Evolutionary conservation across 2,113 vertebrate species (phyloP), one percentile per base, ranked within the genome.

Genomic region (Semicossyphus pulcher): DNA sequence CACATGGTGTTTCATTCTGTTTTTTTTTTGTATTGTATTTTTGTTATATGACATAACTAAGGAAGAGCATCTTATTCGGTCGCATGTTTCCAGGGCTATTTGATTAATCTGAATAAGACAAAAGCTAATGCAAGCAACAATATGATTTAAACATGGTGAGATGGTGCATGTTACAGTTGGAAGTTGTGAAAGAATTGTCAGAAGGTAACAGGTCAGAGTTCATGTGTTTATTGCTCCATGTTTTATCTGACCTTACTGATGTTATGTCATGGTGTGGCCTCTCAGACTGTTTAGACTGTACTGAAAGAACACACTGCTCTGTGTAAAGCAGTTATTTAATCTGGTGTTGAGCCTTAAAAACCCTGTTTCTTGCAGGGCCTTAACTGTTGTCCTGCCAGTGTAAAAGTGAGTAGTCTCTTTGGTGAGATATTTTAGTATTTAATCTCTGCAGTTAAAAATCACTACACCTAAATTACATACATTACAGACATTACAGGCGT

Each of bases 221-320:
- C n/a, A 32, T 11, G 31, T 34, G 52, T 34, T 56, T 21, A 56
- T 32, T 7, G 7, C 10, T 56, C 7, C 29, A 20, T 21, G 3
- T 74, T 45, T 77, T 4, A 68, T 28, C 39, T 77, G 68, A 52
- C 76, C 57, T 72, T n/a, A 42, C 14, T 36, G 21, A 31, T 64
- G 29, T 58, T 54, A 26, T 29, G 47, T 65, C 53, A 65, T 10
- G 26, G 9, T 12, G 45, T 3, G 12, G 37, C 4, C 15, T 20
- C 54, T 25, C 3, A 36, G 51, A 25, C 42, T 75, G 60, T 75
- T 81, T 65, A 60, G 72, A 72, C 68, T 64, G n/a, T n/a, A 59
- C 45, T 67, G 25, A 53, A 45, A 64, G 51, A 34, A 70, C 48
- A 66, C 26, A 7, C 42, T 15, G 23, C 11, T 20, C 25, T 1